Percentiles rank a stretch among this genome's conserved stretches.
phyloP scores from a whole-genome alignment of 2,113 vertebrate genomes.

The Dendrocopos noguchii region DNA sequence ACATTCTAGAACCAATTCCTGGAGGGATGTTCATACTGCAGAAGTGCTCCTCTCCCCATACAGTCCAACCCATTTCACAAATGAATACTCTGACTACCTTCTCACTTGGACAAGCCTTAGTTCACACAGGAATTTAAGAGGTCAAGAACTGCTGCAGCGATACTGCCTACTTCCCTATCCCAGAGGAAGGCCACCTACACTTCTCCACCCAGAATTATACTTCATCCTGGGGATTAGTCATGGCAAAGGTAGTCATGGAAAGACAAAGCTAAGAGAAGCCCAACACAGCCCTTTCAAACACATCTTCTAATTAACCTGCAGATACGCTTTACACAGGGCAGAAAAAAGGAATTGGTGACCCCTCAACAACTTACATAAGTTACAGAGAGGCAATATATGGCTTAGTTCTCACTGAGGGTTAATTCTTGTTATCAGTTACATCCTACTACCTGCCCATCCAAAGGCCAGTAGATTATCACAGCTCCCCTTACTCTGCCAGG shows the following conservation, averaged over 20 bases:
- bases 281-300: background rate
- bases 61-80: slow-evolving; percentile 20
- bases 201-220: slow-evolving; percentile 27
- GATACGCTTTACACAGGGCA: background rate
- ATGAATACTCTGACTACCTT: slow-evolving; percentile 1
- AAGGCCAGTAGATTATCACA: background rate
- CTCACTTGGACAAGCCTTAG: slow-evolving; percentile 1
- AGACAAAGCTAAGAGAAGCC: slow-evolving; percentile 19
- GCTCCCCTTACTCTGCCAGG: background rate
- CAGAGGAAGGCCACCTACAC: slow-evolving; percentile 14
- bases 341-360: background rate
- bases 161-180: background rate
- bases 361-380: background rate
- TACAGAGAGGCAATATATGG: background rate
- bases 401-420: background rate
- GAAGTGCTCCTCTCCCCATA: background rate
- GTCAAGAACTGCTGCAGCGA: background rate
- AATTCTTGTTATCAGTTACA: background rate
- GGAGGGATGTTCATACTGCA: background rate
- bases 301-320: background rate
- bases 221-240: slow-evolving; percentile 33
- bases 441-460: background rate
- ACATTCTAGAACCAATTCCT: slow-evolving; percentile 10
- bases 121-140: slow-evolving; percentile 20
- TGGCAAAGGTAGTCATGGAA: background rate